Evolutionary conservation across 2,888 invertebrate species (phyloP).

Genomic region (Bombylius major): DNA sequence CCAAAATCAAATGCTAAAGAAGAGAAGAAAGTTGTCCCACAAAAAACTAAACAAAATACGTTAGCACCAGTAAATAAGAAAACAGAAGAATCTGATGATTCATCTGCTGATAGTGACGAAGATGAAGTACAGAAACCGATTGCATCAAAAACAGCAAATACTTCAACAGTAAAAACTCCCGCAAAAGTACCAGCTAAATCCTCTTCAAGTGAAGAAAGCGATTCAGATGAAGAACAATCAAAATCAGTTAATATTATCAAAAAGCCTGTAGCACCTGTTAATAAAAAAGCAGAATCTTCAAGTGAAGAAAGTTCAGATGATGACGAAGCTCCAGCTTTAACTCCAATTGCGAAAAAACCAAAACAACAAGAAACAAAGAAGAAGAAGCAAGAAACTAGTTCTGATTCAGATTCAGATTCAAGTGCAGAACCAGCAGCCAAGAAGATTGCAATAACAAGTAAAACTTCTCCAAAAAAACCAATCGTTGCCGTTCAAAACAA

Average conservation of each 20-base stretch:
- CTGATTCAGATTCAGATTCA: constrained; percentile 12
- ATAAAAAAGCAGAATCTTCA: constrained; percentile 2
- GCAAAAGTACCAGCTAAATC: not conserved
- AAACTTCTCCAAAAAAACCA: not conserved
- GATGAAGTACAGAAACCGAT: constrained; percentile 23
- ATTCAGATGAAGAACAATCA: constrained; percentile 11
- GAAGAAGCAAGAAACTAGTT: constrained; percentile 14
- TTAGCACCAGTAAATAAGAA: not conserved
- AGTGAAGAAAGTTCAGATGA: constrained; percentile 33
- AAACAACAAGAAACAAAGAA: constrained; percentile 16
- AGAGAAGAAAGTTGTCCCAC: too few species aligned
- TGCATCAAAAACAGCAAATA: not conserved
- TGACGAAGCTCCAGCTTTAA: constrained; percentile 2
- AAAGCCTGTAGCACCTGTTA: constrained; percentile 14
- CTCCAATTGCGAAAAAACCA: constrained; percentile 8
- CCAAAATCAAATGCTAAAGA: constrained; percentile 14
- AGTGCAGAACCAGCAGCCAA: constrained; percentile 14
- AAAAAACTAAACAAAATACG: too few species aligned
- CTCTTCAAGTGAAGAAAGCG: constrained; percentile 15
- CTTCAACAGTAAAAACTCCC: constrained; percentile 12
- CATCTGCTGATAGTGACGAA: constrained; percentile 17
- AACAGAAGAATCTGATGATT: constrained; percentile 17
- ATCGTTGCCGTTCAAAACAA: not conserved
- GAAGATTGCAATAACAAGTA: constrained; percentile 5
- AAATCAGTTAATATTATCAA: constrained; percentile 10